Percentiles rank a stretch among this genome's conserved stretches.
phyloP scores from a whole-genome alignment of 1,140 invertebrate genomes.

The Panonychus citri region DNA sequence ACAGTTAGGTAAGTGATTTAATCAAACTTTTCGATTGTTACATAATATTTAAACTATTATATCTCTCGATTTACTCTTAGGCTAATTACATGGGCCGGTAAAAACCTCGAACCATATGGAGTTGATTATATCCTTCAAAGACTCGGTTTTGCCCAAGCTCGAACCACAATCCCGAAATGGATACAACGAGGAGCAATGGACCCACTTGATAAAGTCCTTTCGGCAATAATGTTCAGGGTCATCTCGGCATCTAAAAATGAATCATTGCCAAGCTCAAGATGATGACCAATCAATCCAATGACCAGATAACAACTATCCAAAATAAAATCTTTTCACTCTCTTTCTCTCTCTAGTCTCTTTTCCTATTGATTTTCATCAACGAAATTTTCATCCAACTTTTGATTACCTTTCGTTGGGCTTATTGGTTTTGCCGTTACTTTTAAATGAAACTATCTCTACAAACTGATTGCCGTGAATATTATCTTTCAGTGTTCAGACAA shows the following conservation, averaged over 20 bases:
- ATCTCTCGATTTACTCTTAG: slow-evolving; percentile 24
- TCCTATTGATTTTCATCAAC: too few relatives aligned
- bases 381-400: too few relatives aligned
- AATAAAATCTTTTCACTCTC: too few relatives aligned
- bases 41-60: slow-evolving; percentile 3
- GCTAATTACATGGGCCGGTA: slow-evolving; percentile 76
- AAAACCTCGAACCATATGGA: slow-evolving; percentile 86
- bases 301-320: too few relatives aligned
- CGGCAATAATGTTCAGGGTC: slow-evolving; percentile 25
- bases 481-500: too few relatives aligned
- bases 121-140: slow-evolving; percentile 93
- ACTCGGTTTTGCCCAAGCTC: slow-evolving; percentile 81
- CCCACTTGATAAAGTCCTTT: slow-evolving; percentile 58
- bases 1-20: slow-evolving; percentile 53
- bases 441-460: too few relatives aligned
- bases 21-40: slow-evolving; percentile 6
- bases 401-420: too few relatives aligned
- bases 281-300: too few relatives aligned
- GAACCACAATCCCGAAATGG: slow-evolving; percentile 97
- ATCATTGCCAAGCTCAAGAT: neutral
- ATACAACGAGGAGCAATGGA: slow-evolving; percentile 92
- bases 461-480: too few relatives aligned
- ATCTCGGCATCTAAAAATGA: slow-evolving; percentile 9
- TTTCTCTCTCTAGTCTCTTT: too few relatives aligned
- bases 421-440: too few relatives aligned